These are phyloP conservation scores for Chrysodeixis includens DNA, from an alignment of 2,888 invertebrate species.

Conservation along the genomic window DNA sequence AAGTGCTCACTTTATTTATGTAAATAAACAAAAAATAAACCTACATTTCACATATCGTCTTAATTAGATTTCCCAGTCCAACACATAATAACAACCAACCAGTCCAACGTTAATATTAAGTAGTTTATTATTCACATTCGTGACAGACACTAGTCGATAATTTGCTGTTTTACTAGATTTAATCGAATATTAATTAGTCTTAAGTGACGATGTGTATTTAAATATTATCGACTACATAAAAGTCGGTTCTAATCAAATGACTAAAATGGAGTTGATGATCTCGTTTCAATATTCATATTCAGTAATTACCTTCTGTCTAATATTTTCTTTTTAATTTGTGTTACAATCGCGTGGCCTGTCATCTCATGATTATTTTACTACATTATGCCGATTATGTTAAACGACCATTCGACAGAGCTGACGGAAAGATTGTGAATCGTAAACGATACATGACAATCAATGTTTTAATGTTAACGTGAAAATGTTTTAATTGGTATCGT, in stretches of 20 bases:
- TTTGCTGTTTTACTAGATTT: background rate
- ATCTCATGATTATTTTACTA: slow-evolving; percentile 20
- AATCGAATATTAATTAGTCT: background rate
- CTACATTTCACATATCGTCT: no score
- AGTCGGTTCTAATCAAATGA: background rate
- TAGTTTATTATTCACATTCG: background rate
- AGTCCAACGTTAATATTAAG: background rate
- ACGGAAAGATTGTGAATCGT: slow-evolving; percentile 36
- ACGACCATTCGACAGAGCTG: slow-evolving; percentile 27
- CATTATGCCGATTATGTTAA: slow-evolving; percentile 37
- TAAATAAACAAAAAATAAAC: no score
- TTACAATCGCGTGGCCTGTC: slow-evolving; percentile 34
- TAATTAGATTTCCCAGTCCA: no score
- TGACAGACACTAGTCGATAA: background rate
- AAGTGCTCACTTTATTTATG: no score
- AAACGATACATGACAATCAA: slow-evolving; percentile 18
- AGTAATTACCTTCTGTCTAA: slow-evolving; percentile 19
- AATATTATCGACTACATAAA: background rate
- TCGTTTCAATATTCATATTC: slow-evolving; percentile 29
- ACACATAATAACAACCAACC: no score
- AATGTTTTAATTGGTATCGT: slow-evolving; percentile 12
- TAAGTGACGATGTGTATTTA: background rate
- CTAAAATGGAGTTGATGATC: slow-evolving; percentile 5
- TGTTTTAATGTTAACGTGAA: slow-evolving; percentile 32
- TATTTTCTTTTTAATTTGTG: slow-evolving; percentile 35